A percentile compares a stretch with the other conserved stretches of the same genome.
These are phyloP conservation scores for Ameiurus melas DNA, from an alignment of 2,113 vertebrate genomes.

Conservation along the genomic window DNA sequence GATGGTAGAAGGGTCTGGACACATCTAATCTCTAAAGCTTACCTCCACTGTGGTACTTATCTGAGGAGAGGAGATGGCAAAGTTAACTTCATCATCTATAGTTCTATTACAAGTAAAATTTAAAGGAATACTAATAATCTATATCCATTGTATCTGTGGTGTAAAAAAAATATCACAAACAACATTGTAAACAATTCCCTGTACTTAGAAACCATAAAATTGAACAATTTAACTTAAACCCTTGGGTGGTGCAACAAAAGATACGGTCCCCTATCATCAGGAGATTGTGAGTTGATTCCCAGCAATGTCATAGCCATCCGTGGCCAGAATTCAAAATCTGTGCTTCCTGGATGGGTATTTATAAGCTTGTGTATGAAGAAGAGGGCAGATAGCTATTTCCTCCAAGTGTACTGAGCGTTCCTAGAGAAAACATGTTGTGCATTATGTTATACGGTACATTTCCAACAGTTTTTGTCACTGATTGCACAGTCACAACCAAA, in stretches of 20 bases:
- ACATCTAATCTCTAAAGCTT: background rate
- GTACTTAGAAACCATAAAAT: background rate
- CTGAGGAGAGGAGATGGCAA: background rate
- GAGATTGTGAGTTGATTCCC: background rate
- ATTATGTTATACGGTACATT: background rate
- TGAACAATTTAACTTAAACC: background rate
- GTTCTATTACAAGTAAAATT: background rate
- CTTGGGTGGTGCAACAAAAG: background rate
- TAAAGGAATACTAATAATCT: background rate
- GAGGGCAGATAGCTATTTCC: background rate
- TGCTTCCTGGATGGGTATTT: background rate
- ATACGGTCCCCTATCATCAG: background rate
- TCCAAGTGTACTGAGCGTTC: background rate
- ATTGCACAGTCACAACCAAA: background rate
- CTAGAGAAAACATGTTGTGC: background rate
- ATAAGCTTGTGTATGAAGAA: background rate
- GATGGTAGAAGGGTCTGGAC: background rate
- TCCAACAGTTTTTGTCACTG: background rate
- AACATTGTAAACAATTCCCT: background rate
- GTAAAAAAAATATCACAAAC: background rate
- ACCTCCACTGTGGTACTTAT: background rate
- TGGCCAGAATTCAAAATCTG: background rate
- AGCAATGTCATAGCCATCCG: background rate
- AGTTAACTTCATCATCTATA: background rate
- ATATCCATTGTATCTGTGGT: background rate